Percentiles rank a stretch among this genome's conserved stretches.
phyloP scores from a whole-genome alignment of 2,797 vertebrate genomes.

The Trachops cirrhosus region DNA sequence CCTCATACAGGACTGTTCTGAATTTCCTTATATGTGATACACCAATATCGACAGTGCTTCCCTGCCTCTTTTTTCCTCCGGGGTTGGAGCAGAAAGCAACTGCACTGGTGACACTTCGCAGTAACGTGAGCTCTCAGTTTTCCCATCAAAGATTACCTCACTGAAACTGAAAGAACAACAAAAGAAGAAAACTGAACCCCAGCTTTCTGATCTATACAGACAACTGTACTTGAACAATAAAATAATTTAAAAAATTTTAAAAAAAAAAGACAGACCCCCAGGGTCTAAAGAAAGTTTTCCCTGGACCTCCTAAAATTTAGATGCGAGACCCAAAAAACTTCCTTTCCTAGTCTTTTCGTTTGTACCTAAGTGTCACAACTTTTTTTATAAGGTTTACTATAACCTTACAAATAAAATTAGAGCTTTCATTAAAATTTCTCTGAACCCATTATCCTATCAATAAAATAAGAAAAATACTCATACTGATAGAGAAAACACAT shows the following conservation, averaged over 20 bases:
- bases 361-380: neutral
- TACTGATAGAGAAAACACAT: neutral
- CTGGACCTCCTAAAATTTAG: neutral
- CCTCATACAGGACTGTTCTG: neutral
- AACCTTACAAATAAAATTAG: neutral
- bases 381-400: neutral
- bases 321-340: neutral
- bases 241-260: no score
- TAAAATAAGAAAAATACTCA: conserved; percentile 1
- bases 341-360: neutral
- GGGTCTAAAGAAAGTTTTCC: neutral
- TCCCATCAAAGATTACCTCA: neutral
- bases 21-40: neutral
- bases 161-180: neutral
- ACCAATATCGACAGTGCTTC: neutral
- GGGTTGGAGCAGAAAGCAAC: neutral
- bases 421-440: neutral
- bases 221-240: no score
- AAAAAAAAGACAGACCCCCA: neutral
- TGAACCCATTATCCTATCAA: conserved; percentile 10
- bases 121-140: neutral
- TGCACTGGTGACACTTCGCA: neutral
- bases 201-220: neutral
- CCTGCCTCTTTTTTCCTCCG: neutral
- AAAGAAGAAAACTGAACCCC: neutral